These are phyloP conservation scores for Helarctos malayanus DNA, from an alignment of 2,797 vertebrate species.

Conservation along the genomic window DNA sequence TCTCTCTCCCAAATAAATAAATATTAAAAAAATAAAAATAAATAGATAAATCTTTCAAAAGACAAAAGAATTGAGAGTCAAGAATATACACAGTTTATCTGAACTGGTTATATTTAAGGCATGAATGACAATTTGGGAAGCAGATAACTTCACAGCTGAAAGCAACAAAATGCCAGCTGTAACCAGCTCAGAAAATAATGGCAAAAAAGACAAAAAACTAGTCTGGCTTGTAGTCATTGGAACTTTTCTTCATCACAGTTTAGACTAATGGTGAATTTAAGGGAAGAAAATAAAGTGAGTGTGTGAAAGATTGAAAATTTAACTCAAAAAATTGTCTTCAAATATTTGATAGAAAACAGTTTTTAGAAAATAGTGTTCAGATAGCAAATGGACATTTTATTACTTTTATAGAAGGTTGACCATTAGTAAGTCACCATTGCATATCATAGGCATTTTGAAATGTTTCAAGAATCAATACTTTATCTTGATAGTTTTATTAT, in stretches of 20 bases:
- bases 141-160: not conserved
- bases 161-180: not conserved
- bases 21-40: no score
- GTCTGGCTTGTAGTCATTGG: not conserved
- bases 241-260: not conserved
- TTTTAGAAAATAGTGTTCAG: not conserved
- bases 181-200: conserved; percentile 10
- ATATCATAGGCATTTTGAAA: conserved; percentile 7
- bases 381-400: not conserved
- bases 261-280: not conserved
- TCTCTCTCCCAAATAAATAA: not conserved
- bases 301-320: not conserved
- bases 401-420: not conserved
- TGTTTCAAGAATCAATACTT: not conserved
- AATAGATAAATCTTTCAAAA: not conserved
- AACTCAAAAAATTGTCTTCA: not conserved
- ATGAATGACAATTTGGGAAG: not conserved
- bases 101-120: not conserved
- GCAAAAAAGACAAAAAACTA: not conserved
- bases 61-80: not conserved
- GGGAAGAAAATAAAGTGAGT: not conserved
- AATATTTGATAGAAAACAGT: not conserved
- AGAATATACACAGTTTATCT: not conserved
- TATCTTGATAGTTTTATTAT: not conserved
- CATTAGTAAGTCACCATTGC: not conserved